Percentiles rank a stretch among this genome's conserved stretches.
phyloP scores from a whole-genome alignment of 2,113 vertebrate genomes.

The Pseudolaguvia tuberculata region DNA sequence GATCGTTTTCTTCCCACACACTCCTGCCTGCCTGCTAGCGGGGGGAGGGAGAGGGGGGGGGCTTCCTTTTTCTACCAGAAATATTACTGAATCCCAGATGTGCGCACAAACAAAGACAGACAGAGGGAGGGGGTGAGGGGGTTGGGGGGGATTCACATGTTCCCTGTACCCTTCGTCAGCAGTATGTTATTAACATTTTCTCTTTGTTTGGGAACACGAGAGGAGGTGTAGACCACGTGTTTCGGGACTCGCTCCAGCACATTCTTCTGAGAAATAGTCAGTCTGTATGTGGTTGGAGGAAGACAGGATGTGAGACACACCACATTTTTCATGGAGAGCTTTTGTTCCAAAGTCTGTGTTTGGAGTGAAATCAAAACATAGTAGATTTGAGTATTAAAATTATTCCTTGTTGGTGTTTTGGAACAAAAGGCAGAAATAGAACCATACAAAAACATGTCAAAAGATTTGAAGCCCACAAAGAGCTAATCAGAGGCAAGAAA shows the following conservation, averaged over 20 bases:
- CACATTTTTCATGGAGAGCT: constrained; percentile 31
- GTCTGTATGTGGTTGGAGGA: constrained; percentile 27
- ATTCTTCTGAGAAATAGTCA: constrained; percentile 39
- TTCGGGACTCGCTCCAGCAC: constrained; percentile 32
- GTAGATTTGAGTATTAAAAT: background rate
- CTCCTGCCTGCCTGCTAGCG: constrained; percentile 24
- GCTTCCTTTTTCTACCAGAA: constrained; percentile 40
- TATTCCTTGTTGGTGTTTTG: background rate
- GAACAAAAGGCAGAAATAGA: background rate
- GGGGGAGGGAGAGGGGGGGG: background rate
- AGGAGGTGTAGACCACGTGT: constrained; percentile 34
- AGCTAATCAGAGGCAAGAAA: background rate
- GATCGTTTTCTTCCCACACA: constrained; percentile 58
- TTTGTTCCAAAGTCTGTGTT: constrained; percentile 12
- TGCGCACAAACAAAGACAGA: constrained; percentile 52
- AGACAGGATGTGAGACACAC: constrained; percentile 37
- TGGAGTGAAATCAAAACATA: constrained; percentile 12
- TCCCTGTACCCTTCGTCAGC: constrained; percentile 36
- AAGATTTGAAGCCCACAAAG: background rate
- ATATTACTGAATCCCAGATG: constrained; percentile 61
- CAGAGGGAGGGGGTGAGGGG: background rate
- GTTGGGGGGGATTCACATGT: constrained; percentile 29
- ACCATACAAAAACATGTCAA: background rate
- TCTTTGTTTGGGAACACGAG: constrained; percentile 51
- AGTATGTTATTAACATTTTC: constrained; percentile 54